phyloP scores from a whole-genome alignment of 2,797 vertebrate species.

The Dermochelys coriacea region DNA sequence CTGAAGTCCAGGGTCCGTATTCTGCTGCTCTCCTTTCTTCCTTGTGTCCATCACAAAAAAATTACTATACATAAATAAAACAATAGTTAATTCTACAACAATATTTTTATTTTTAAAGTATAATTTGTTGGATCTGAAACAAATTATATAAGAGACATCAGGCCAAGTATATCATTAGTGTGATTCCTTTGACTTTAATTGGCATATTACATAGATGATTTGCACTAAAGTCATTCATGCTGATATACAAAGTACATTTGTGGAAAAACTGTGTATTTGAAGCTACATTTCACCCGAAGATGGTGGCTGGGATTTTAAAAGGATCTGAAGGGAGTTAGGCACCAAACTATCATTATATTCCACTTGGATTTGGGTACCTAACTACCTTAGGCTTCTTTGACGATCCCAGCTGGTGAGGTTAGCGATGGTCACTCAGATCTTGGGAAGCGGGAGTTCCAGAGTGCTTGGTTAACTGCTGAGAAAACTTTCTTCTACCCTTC shows the following conservation, averaged over 20 bases:
- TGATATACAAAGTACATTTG: conserved; percentile 15
- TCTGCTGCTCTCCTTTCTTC: too few species aligned
- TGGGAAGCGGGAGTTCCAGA: conserved; percentile 19
- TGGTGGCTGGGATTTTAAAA: conserved; percentile 1
- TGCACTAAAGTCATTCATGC: conserved; percentile 41
- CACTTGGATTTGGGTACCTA: background rate
- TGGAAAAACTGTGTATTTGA: background rate
- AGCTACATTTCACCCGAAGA: background rate
- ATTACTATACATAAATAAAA: background rate
- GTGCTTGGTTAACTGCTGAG: background rate
- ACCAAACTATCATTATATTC: background rate
- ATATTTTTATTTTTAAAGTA: background rate
- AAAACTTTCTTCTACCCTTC: background rate
- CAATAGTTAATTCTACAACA: background rate
- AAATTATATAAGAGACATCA: conserved; percentile 55
- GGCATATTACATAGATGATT: conserved; percentile 51
- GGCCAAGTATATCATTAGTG: conserved; percentile 29
- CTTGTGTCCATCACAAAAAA: background rate
- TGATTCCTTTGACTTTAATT: conserved; percentile 58
- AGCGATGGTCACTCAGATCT: background rate
- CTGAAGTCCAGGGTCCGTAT: too few species aligned
- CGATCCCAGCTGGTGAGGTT: background rate
- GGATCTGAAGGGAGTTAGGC: conserved; percentile 3
- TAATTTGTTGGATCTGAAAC: conserved; percentile 55
- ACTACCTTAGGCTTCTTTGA: conserved; percentile 11